Evolutionary conservation across 2,888 invertebrate genomes (phyloP).

Genomic region (Ernsta delagoae): DNA sequence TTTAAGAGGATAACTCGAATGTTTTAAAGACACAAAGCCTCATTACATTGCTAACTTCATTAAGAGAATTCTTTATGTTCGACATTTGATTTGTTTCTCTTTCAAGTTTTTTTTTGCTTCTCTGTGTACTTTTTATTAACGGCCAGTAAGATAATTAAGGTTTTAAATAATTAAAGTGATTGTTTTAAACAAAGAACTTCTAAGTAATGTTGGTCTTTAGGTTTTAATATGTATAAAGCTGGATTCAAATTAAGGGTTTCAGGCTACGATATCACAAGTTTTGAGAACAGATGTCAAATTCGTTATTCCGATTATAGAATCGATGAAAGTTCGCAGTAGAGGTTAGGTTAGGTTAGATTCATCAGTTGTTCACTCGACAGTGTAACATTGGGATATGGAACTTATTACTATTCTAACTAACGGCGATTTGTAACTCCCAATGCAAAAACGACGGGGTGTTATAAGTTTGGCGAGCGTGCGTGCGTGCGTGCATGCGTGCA

Average conservation of each 20-base stretch:
- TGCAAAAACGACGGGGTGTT: too few relatives aligned
- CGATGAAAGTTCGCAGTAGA: too few relatives aligned
- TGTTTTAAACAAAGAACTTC: background rate
- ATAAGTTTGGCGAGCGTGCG: too few relatives aligned
- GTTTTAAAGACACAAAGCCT: background rate
- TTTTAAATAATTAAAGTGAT: background rate
- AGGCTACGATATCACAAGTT: too few relatives aligned
- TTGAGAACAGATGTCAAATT: too few relatives aligned
- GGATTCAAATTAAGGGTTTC: background rate
- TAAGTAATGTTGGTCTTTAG: background rate
- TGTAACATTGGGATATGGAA: too few relatives aligned
- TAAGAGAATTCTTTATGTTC: constrained; percentile 7
- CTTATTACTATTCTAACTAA: too few relatives aligned
- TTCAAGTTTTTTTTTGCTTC: background rate
- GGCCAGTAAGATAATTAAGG: background rate
- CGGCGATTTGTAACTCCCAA: too few relatives aligned
- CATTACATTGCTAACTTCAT: background rate
- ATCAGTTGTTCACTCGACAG: too few relatives aligned
- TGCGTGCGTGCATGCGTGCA: too few relatives aligned
- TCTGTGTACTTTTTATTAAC: background rate
- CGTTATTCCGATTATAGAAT: too few relatives aligned
- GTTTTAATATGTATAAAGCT: background rate
- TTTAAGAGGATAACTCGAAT: background rate
- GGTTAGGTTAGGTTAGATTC: too few relatives aligned
- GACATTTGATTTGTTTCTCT: background rate